A percentile compares a stretch with the other conserved stretches of the same genome.
phyloP scores from a whole-genome alignment of 2,888 invertebrate species.

The Luffia ferchaultella region DNA sequence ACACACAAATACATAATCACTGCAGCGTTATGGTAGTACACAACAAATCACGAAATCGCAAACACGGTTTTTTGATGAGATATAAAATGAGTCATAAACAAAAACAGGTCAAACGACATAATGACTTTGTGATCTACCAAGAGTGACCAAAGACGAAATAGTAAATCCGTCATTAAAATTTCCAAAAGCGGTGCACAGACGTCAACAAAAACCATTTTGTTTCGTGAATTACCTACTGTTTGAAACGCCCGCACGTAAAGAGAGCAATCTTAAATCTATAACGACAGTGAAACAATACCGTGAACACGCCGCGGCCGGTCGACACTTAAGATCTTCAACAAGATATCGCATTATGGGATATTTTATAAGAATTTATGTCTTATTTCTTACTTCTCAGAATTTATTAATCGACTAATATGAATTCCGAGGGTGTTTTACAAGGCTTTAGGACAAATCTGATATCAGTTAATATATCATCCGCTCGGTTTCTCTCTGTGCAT shows the following conservation, averaged over 20 bases:
- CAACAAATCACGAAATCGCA: no score
- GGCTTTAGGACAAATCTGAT: slow-evolving; percentile 33
- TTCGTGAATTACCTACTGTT: slow-evolving; percentile 5
- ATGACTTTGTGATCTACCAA: no score
- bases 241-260: slow-evolving; percentile 23
- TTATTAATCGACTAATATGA: slow-evolving; percentile 63
- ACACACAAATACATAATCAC: no score
- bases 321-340: slow-evolving; percentile 39
- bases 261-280: slow-evolving; percentile 29
- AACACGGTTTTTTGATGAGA: no score
- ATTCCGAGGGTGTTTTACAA: slow-evolving; percentile 47
- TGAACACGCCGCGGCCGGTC: slow-evolving; percentile 17
- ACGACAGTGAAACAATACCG: slow-evolving; percentile 37
- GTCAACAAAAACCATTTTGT: slow-evolving; percentile 5
- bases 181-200: slow-evolving; percentile 11
- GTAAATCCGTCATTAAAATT: neutral
- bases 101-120: no score
- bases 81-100: no score
- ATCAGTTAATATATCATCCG: slow-evolving; percentile 19
- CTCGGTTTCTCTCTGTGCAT: neutral
- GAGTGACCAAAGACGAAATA: no score
- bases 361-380: slow-evolving; percentile 64
- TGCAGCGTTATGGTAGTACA: no score
- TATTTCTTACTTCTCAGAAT: slow-evolving; percentile 56
- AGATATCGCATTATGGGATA: slow-evolving; percentile 46